Evolutionary conservation across 2,888 invertebrate genomes (phyloP), one percentile per base, ranked within the genome.

Genomic region (Caenorhabditis sp.): DNA sequence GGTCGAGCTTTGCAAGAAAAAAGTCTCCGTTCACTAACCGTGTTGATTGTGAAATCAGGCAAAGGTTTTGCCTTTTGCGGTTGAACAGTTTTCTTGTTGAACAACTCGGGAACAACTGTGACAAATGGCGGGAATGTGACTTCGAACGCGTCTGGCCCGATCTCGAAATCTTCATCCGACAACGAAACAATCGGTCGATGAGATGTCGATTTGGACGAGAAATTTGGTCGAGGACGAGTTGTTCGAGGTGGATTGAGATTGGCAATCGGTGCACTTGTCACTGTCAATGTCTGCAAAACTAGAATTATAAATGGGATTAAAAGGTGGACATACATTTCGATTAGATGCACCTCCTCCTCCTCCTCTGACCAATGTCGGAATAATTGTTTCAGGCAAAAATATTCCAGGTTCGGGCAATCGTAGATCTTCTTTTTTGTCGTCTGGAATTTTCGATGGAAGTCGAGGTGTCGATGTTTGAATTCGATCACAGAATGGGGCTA

Each of bases 401-500:
- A n/a, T 58, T 65, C 67, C 63, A n/a, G 75, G 66, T 27, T 69
- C 31, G 24, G 66, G 66, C 23, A 70, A 66, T n/a, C 66, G 66
- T 61, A 75, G 49, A 17, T 70, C 75, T 31, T 75, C 75, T 23
- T 70, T 75, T 61, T 70, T 69, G 53, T 69, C 66, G 19, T 74
- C 73, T 17, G 58, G 55, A 53, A 69, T 26, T 36, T 64, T 67
- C 1, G 62, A 49, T 23, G 72, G 61, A 43, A 43, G 43, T 17
- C 43, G 43, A 10, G 31, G 31, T 31, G 31, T 31, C 5, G 31
- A 4, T 43, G 43, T 6, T 43, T 43, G 43, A 8, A 78, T 69
- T 2, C 74, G 80, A 57, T 86, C 86, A 64, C 87, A 87, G 67
- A 86, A 88, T 17, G 87, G 87, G 17, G 87, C 86, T 36, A 79